Conservation (phyloP, 2,888 invertebrate species). For the Aspidiotus rigidus region DNA sequence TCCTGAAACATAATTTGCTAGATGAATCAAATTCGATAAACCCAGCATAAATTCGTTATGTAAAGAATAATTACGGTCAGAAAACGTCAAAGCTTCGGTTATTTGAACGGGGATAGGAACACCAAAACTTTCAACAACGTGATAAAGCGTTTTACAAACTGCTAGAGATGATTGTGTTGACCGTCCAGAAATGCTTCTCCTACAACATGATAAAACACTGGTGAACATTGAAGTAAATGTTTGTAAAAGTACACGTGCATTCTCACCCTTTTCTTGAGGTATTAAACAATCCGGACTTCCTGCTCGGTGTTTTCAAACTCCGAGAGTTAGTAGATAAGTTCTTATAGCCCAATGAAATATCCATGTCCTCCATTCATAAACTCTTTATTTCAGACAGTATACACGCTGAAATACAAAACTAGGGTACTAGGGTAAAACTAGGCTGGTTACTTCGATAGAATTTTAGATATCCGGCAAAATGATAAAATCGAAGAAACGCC, state of each 20-base stretch:
- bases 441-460: no score
- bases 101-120: conserved; percentile 23
- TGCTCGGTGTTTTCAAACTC: not conserved
- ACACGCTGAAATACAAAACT: no score
- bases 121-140: conserved; percentile 29
- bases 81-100: conserved; percentile 28
- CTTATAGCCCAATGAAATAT: conserved; percentile 26
- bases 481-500: no score
- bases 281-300: conserved; percentile 16
- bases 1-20: conserved; percentile 11
- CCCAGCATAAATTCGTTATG: not conserved
- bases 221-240: not conserved
- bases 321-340: conserved; percentile 8
- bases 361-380: conserved; percentile 21
- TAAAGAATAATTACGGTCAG: conserved; percentile 16
- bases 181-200: conserved; percentile 20
- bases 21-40: not conserved
- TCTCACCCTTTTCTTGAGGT: conserved; percentile 21
- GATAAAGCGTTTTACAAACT: conserved; percentile 30
- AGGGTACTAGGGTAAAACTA: no score
- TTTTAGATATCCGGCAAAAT: no score
- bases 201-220: not conserved
- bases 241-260: not conserved
- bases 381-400: not conserved
- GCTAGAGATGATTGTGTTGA: conserved; percentile 22